phyloP scores from a whole-genome alignment of 1,140 invertebrate genomes.

The Anagrus nilaparvatae region DNA sequence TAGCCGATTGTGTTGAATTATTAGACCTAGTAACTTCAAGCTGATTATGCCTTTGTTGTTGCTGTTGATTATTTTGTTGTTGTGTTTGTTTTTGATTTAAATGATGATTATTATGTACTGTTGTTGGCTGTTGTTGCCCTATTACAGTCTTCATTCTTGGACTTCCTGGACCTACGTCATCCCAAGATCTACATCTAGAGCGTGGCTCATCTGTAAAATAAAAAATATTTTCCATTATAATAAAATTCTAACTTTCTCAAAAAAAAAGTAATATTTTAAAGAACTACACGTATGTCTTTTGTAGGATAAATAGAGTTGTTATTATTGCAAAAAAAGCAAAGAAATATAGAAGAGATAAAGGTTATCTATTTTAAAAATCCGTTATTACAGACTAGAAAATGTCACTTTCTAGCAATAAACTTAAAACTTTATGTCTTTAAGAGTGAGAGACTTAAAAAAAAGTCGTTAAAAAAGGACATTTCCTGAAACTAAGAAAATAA shows the following conservation, averaged over 20 bases:
- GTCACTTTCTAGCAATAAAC: no score
- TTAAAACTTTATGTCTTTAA: no score
- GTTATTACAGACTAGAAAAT: no score
- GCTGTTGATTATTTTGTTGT: neutral
- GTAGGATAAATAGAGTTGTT: no score
- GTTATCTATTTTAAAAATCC: no score
- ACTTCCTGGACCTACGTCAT: conserved; percentile 41
- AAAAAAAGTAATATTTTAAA: no score
- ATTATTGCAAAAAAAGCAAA: no score
- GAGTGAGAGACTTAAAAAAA: no score
- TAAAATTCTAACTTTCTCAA: conserved; percentile 16
- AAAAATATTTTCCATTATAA: conserved; percentile 15
- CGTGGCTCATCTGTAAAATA: conserved; percentile 46
- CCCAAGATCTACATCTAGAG: conserved; percentile 47
- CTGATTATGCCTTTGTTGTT: conserved; percentile 27
- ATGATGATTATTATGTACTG: conserved; percentile 15
- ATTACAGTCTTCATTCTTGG: conserved; percentile 36
- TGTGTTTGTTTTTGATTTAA: neutral
- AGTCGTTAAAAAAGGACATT: no score
- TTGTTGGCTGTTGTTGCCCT: conserved; percentile 20
- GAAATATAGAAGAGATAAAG: no score
- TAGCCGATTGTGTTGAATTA: conserved; percentile 39
- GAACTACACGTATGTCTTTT: no score
- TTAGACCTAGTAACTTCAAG: conserved; percentile 37
- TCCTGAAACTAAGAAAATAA: no score